Percentiles rank a stretch among this genome's conserved stretches.
These are phyloP conservation scores for Eristalis tenax DNA, from an alignment of 2,888 invertebrate genomes.

Conservation along the genomic window DNA sequence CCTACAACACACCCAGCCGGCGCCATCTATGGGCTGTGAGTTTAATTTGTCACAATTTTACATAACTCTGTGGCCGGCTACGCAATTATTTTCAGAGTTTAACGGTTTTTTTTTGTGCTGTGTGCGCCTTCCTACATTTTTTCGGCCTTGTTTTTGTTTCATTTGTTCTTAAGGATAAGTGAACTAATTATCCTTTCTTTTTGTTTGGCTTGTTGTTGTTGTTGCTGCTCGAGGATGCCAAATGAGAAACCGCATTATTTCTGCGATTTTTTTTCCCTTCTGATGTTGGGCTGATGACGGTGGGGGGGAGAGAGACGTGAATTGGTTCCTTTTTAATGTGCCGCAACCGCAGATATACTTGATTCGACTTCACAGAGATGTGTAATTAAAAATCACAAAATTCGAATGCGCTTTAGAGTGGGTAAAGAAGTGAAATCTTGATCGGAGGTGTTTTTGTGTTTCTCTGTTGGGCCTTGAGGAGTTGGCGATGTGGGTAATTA, in stretches of 20 bases:
- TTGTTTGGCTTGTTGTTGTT: background rate
- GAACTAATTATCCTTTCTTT: conserved; percentile 65
- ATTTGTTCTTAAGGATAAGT: conserved; percentile 63
- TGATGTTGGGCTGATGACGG: background rate
- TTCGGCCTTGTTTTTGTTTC: conserved; percentile 47
- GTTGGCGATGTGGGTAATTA: background rate
- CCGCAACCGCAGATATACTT: background rate
- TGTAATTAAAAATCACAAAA: conserved; percentile 18
- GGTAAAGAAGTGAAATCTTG: background rate
- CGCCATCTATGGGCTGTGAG: conserved; percentile 21
- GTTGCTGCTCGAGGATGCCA: background rate
- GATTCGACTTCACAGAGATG: background rate
- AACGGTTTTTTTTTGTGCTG: conserved; percentile 31
- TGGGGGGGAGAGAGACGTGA: background rate
- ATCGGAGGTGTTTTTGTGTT: background rate
- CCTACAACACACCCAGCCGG: background rate
- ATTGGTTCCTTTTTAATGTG: background rate
- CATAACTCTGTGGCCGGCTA: conserved; percentile 43
- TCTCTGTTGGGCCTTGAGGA: background rate
- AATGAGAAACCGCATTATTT: conserved; percentile 34
- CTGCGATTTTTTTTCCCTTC: background rate
- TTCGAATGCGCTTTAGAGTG: background rate
- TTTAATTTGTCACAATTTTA: conserved; percentile 70
- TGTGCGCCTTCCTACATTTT: background rate
- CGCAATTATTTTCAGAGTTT: conserved; percentile 62